Evolutionary conservation across 2,888 invertebrate genomes (phyloP), one percentile per base, ranked within the genome.

Genomic region (Syrista parreyssii): DNA sequence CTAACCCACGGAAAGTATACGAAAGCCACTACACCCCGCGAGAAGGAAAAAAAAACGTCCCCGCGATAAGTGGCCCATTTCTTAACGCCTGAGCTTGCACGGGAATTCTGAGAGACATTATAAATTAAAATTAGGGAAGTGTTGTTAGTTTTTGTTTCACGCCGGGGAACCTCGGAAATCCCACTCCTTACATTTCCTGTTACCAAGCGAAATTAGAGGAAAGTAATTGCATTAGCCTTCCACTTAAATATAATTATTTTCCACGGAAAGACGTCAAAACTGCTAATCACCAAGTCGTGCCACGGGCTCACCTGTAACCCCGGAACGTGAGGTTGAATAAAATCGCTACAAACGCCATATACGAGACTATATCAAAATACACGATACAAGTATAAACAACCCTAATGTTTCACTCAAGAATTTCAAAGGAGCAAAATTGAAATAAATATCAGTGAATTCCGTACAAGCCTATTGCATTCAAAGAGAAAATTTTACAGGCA

Each of bases 91-190:
- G 40, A 34, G 15, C 30, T 34, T 71, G 72, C 30, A 33, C 23
- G 36, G 40, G 15, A 31, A 11, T 31, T n/a, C 32, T 72, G 31
- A 72, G 33, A n/a, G 69, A 76, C 71, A 76, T 76, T 76, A 76
- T 76, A 71, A 35, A 69, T 76, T 76, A 76, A 76, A 76, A 76
- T 76, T 76, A 76, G 31, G 55, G 71, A 72, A 72, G 40, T 71
- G 76, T 71, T 71, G n/a, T 40, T 32, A 71, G 23, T 76, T 76
- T 76, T 76, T 76, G 69, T 74, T 74, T 74, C 74, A 15, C 34
- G 36, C 34, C 31, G 11, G 15, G 74, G 30, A 33, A 31, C 74
- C 30, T 12, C 35, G 3, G 11, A 11, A 6, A 55, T 23, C 23
- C 55, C 23, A 55, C 23, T 55, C 55, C 6, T 23, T 55, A 23